Evolutionary conservation across 2,888 invertebrate genomes (phyloP).

Genomic region (Brachyptera putata): DNA sequence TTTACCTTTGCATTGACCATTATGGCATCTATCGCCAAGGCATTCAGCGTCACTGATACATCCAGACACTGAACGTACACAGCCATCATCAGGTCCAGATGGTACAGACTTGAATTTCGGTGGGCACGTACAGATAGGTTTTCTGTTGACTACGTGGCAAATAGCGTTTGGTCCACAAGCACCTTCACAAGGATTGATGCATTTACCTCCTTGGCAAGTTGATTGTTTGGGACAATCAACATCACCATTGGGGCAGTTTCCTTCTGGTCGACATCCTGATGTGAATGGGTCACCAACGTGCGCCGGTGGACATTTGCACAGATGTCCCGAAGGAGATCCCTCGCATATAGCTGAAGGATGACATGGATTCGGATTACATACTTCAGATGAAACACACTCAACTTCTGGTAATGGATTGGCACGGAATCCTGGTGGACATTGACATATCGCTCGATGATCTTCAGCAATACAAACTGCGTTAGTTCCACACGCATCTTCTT

Average conservation of each 20-base stretch:
- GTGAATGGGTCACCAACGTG: constrained; percentile 71
- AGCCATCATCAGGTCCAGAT: constrained; percentile 60
- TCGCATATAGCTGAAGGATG: constrained; percentile 77
- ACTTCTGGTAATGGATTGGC: constrained; percentile 81
- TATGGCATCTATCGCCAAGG: constrained; percentile 70
- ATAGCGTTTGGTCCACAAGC: constrained; percentile 78
- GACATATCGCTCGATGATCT: constrained; percentile 75
- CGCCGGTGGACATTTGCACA: constrained; percentile 74
- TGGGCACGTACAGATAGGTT: constrained; percentile 74
- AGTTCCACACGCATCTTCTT: constrained; percentile 75
- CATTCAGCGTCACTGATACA: constrained; percentile 74
- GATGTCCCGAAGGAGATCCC: constrained; percentile 55
- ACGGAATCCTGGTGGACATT: constrained; percentile 79
- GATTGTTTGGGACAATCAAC: constrained; percentile 72
- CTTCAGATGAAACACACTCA: constrained; percentile 66
- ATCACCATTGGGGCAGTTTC: constrained; percentile 67
- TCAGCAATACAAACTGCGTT: constrained; percentile 87
- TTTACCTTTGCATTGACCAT: constrained; percentile 71
- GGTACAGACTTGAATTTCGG: constrained; percentile 68
- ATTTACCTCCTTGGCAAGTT: constrained; percentile 64
- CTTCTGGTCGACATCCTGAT: constrained; percentile 73
- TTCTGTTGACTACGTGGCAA: constrained; percentile 72
- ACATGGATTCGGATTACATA: constrained; percentile 74
- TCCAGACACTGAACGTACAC: constrained; percentile 61
- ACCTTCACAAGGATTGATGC: constrained; percentile 75